phyloP scores from a whole-genome alignment of 2,888 invertebrate genomes.

The Cheilosia urbana region DNA sequence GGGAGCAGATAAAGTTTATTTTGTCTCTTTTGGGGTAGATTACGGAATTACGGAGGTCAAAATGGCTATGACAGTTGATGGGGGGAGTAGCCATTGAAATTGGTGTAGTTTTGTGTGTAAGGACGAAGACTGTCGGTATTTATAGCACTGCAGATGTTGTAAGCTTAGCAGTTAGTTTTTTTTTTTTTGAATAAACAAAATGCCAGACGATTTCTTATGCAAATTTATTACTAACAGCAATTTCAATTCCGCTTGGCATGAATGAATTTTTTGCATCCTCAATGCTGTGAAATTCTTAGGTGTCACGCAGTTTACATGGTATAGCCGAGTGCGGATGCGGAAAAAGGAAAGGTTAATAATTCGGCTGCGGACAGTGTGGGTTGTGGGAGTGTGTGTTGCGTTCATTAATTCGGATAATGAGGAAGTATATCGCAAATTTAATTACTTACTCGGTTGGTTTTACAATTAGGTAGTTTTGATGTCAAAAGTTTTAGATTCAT shows the following conservation, averaged over 20 bases:
- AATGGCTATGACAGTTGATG: slow-evolving; percentile 16
- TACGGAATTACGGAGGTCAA: slow-evolving; percentile 48
- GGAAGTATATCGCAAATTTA: slow-evolving; percentile 74
- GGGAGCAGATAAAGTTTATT: slow-evolving; percentile 59
- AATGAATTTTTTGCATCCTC: slow-evolving; percentile 31
- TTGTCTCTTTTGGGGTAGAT: slow-evolving; percentile 56
- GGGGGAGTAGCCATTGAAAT: slow-evolving; percentile 31
- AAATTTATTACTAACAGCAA: slow-evolving; percentile 71
- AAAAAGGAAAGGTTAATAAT: slow-evolving; percentile 11
- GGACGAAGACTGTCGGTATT: slow-evolving; percentile 12
- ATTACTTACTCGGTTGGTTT: slow-evolving; percentile 73
- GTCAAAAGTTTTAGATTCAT: slow-evolving; percentile 70
- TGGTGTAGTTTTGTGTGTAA: slow-evolving; percentile 38
- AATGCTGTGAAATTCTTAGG: slow-evolving; percentile 1
- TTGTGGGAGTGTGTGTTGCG: slow-evolving; percentile 11
- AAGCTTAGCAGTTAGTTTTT: slow-evolving; percentile 54
- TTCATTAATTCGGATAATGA: slow-evolving; percentile 57
- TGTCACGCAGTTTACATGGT: slow-evolving; percentile 24
- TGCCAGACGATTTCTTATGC: slow-evolving; percentile 68
- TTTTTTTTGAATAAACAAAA: slow-evolving; percentile 58
- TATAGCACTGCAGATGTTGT: slow-evolving; percentile 58
- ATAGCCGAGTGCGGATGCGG: slow-evolving; percentile 43
- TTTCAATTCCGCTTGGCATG: slow-evolving; percentile 38
- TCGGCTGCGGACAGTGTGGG: slow-evolving; percentile 19
- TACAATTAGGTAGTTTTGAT: slow-evolving; percentile 76